Evolutionary conservation across 1,140 invertebrate genomes (phyloP).

Genomic region (Homarus americanus): DNA sequence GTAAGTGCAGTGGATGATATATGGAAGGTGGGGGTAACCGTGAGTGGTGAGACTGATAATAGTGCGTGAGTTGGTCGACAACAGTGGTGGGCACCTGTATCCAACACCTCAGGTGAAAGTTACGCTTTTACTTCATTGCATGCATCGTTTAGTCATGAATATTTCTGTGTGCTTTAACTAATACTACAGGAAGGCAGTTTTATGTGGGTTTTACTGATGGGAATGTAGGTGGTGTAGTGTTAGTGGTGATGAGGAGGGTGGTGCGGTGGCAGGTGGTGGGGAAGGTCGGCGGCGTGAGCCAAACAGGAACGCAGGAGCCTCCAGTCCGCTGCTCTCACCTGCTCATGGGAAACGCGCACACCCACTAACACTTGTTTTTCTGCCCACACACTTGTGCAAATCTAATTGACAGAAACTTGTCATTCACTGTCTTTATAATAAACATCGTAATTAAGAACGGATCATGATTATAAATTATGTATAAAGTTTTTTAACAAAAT

Average conservation of each 20-base stretch:
- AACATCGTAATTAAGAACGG: background rate
- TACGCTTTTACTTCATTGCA: too few species aligned
- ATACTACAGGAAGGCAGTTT: too few species aligned
- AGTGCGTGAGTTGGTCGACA: too few species aligned
- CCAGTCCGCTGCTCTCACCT: constrained; percentile 53
- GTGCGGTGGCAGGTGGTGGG: background rate
- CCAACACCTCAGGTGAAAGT: too few species aligned
- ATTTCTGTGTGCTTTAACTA: too few species aligned
- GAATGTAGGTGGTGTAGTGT: background rate
- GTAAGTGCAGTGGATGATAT: too few species aligned
- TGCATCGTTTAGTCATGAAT: too few species aligned
- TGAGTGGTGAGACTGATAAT: too few species aligned
- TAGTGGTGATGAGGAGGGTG: background rate
- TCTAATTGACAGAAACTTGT: background rate
- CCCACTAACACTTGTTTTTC: constrained; percentile 47
- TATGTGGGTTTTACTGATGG: too few species aligned
- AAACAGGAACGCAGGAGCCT: constrained; percentile 8
- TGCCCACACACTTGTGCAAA: constrained; percentile 6
- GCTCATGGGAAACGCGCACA: constrained; percentile 64
- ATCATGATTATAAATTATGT: background rate
- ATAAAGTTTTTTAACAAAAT: background rate
- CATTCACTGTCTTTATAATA: background rate
- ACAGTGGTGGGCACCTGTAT: too few species aligned
- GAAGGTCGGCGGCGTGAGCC: constrained; percentile 29
- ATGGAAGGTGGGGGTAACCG: too few species aligned